phyloP scores from a whole-genome alignment of 2,113 vertebrate genomes.

The Lophotis ruficrista region DNA sequence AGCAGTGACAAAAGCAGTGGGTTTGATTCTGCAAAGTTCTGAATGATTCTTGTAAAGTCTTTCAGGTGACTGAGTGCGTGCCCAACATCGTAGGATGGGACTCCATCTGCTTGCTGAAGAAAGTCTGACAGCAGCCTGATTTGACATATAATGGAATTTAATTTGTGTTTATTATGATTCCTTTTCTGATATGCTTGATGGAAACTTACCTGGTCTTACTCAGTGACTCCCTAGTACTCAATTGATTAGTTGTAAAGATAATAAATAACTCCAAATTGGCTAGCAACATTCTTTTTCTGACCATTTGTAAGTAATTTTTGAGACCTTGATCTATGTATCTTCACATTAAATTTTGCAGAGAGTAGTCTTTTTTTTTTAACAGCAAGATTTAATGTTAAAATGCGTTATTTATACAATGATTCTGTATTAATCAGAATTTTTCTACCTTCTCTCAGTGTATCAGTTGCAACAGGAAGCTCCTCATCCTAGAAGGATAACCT shows the following conservation, averaged over 20 bases:
- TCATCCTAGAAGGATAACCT: slow-evolving; percentile 83
- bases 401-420: not conserved
- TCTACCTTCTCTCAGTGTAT: slow-evolving; percentile 75
- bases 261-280: not conserved
- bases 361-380: not conserved
- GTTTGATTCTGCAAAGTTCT: not conserved
- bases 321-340: not conserved
- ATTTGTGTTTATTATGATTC: not conserved
- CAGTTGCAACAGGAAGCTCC: slow-evolving; percentile 88
- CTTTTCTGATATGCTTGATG: not conserved
- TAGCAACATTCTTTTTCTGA: not conserved
- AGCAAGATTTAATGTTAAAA: not conserved
- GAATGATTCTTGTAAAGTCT: not conserved
- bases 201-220: not conserved
- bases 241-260: not conserved
- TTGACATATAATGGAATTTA: not conserved
- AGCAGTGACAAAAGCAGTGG: not conserved
- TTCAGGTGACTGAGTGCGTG: not conserved
- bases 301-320: not conserved
- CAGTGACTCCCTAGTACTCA: not conserved
- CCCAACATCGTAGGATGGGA: not conserved
- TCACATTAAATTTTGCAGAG: not conserved
- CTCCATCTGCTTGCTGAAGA: not conserved
- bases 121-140: not conserved
- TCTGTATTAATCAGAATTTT: slow-evolving; percentile 35